Evolutionary conservation across 2,113 vertebrate species (phyloP).

Genomic region (Microcebus lehilahytsara): DNA sequence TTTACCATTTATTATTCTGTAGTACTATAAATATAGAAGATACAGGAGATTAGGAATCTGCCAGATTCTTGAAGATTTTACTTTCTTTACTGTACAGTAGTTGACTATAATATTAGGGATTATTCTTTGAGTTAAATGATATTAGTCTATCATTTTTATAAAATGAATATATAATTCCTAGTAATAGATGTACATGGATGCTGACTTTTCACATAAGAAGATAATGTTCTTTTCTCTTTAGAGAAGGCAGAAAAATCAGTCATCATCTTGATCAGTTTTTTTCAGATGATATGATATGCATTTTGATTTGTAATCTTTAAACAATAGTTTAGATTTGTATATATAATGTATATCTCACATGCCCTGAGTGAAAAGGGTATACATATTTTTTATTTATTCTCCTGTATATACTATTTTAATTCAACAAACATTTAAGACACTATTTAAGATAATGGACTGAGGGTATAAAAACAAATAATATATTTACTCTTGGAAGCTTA

Average conservation of each 20-base stretch:
- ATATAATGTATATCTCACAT: neutral
- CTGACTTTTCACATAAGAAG: neutral
- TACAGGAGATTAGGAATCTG: neutral
- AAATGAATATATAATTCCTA: neutral
- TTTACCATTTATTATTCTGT: slow-evolving; percentile 45
- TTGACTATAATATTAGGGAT: neutral
- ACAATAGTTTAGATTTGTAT: neutral
- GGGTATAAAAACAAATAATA: neutral
- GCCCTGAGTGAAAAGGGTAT: neutral
- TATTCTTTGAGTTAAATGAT: neutral
- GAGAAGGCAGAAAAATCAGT: neutral
- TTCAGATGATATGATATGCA: neutral
- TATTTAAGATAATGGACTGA: neutral
- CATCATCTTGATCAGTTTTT: neutral
- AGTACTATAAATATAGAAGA: neutral
- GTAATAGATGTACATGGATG: neutral
- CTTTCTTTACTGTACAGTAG: neutral
- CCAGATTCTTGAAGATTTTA: neutral
- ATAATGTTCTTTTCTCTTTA: neutral
- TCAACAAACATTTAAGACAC: neutral
- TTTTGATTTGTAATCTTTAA: slow-evolving; percentile 38
- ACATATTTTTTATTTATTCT: slow-evolving; percentile 19
- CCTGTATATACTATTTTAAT: neutral
- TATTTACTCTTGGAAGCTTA: neutral
- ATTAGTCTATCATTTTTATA: neutral